These are phyloP conservation scores for Dipodomys ordii DNA, from an alignment of 2,113 vertebrate genomes.

Conservation along the genomic window DNA sequence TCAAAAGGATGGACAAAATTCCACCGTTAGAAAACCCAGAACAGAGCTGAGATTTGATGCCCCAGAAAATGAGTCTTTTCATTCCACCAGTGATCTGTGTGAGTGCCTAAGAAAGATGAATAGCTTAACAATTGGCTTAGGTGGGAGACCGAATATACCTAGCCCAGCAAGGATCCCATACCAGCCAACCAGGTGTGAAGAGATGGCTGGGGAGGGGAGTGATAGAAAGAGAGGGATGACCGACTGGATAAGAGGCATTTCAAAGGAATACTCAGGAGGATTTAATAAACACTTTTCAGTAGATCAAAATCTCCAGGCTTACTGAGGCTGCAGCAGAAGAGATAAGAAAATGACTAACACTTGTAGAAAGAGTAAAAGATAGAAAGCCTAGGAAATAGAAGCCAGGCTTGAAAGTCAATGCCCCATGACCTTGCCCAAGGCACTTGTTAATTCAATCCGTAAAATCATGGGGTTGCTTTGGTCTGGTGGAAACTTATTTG, in stretches of 20 bases:
- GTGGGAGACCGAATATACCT: not conserved
- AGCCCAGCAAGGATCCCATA: not conserved
- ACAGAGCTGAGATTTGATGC: slow-evolving; percentile 11
- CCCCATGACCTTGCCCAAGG: slow-evolving; percentile 53
- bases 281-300: slow-evolving; percentile 79
- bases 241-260: slow-evolving; percentile 61
- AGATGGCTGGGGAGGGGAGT: slow-evolving; percentile 42
- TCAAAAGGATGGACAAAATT: not conserved
- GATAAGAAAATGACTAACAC: slow-evolving; percentile 80
- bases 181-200: slow-evolving; percentile 69
- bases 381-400: slow-evolving; percentile 71
- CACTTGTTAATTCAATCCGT: slow-evolving; percentile 74
- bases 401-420: slow-evolving; percentile 70
- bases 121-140: not conserved
- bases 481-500: not conserved
- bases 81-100: slow-evolving; percentile 20
- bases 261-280: slow-evolving; percentile 78
- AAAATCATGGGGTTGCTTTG: slow-evolving; percentile 52
- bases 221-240: slow-evolving; percentile 20
- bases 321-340: slow-evolving; percentile 60
- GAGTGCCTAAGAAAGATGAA: slow-evolving; percentile 35
- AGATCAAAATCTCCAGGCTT: slow-evolving; percentile 77
- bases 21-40: slow-evolving; percentile 5
- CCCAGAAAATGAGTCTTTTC: slow-evolving; percentile 41
- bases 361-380: slow-evolving; percentile 64